A percentile compares a stretch with the other conserved stretches of the same genome.
phyloP scores from a whole-genome alignment of 1,140 invertebrate genomes.

The Geopemphigus sp. region DNA sequence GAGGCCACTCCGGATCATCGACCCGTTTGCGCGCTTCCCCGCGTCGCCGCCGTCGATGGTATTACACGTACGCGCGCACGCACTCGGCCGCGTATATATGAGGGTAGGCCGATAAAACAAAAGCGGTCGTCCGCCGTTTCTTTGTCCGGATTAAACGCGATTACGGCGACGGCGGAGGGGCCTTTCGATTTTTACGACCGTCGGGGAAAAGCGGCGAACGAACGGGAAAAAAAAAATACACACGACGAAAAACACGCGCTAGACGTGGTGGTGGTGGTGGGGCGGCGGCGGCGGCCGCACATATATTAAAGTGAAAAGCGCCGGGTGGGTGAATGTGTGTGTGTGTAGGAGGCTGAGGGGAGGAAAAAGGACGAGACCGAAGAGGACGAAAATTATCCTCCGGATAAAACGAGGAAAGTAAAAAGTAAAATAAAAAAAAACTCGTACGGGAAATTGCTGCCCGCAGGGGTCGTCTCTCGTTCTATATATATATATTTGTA shows the following conservation, averaged over 20 bases:
- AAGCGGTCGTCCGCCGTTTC: slow-evolving; percentile 1
- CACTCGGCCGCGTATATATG: background rate
- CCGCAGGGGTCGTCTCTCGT: background rate
- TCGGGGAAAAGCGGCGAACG: slow-evolving; percentile 14
- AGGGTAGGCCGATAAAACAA: slow-evolving; percentile 25
- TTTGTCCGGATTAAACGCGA: slow-evolving; percentile 42
- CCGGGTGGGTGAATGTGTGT: too few species aligned
- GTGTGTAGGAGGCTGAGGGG: too few species aligned
- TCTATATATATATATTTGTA: too few species aligned
- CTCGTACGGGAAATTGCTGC: slow-evolving; percentile 29
- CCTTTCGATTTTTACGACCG: slow-evolving; percentile 22
- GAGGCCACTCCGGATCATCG: too few species aligned
- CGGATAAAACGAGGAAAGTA: background rate
- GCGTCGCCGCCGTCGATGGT: too few species aligned
- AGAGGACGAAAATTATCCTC: slow-evolving; percentile 34
- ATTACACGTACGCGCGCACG: background rate
- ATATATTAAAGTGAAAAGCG: slow-evolving; percentile 4
- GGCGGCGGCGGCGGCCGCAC: too few species aligned
- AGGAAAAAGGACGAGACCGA: slow-evolving; percentile 3
- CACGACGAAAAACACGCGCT: background rate
- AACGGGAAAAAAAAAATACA: background rate
- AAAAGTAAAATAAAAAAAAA: background rate
- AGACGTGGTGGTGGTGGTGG: too few species aligned
- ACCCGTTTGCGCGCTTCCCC: too few species aligned
- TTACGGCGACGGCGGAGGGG: background rate